Conservation (phyloP, 2,113 vertebrate species). For the Isichthys henryi region DNA sequence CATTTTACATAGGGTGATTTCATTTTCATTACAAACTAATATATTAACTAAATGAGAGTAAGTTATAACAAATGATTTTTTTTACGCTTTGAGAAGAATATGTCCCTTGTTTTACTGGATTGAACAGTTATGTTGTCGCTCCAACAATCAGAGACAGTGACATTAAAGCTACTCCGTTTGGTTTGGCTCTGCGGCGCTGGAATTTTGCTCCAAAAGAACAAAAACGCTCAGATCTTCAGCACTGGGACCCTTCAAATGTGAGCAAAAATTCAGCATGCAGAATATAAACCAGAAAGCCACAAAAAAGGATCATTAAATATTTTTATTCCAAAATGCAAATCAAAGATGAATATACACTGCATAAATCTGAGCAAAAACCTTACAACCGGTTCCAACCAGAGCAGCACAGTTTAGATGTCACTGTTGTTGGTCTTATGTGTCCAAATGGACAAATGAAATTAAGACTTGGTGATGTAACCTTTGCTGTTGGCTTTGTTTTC, state of each 20-base stretch:
- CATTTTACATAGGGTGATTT: background rate
- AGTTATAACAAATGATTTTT: background rate
- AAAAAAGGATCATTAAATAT: background rate
- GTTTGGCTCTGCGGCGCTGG: background rate
- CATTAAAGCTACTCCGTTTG: background rate
- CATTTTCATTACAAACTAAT: background rate
- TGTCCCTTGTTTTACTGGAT: background rate
- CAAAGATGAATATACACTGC: background rate
- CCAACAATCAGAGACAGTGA: background rate
- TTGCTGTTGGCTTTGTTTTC: constrained; percentile 10
- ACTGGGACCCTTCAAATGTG: background rate
- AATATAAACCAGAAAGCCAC: background rate
- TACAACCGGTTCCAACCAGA: background rate
- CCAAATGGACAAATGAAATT: background rate
- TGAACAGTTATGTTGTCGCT: background rate
- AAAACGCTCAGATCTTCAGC: background rate
- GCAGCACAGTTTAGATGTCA: background rate
- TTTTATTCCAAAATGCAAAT: background rate
- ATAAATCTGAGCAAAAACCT: background rate
- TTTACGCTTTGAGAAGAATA: background rate
- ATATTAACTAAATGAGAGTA: background rate
- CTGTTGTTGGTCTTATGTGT: background rate
- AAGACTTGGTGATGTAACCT: background rate
- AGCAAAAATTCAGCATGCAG: background rate
- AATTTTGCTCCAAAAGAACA: background rate